These are phyloP conservation scores for Stercorarius parasiticus DNA, from an alignment of 2,113 vertebrate genomes.

Conservation along the genomic window DNA sequence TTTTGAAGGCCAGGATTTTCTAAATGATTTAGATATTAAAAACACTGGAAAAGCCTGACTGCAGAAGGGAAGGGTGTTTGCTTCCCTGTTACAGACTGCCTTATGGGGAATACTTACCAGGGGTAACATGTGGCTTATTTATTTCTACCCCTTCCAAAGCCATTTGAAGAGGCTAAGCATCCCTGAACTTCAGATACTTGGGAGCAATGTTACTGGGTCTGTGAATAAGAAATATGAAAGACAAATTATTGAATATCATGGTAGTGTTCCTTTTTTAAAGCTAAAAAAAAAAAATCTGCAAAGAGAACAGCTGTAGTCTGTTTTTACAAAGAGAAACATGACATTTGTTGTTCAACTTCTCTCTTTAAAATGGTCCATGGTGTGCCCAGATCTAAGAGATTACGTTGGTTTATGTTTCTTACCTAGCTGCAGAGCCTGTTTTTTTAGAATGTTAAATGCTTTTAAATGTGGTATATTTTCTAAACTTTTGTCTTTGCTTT, in stretches of 20 bases:
- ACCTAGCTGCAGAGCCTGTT: neutral
- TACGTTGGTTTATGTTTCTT: conserved; percentile 32
- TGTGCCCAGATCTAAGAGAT: conserved; percentile 52
- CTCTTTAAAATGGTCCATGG: conserved; percentile 8
- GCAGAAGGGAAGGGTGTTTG: neutral
- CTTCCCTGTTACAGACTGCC: neutral
- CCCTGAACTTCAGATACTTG: neutral
- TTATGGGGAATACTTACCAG: neutral
- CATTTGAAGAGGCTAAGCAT: neutral
- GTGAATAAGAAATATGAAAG: neutral
- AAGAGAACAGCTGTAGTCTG: conserved; percentile 42
- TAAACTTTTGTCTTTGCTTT: neutral
- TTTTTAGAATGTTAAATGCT: neutral
- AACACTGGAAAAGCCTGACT: neutral
- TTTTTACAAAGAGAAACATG: conserved; percentile 52
- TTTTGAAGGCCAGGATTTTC: neutral
- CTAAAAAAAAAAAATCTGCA: neutral
- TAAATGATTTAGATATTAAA: neutral
- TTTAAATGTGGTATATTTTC: neutral
- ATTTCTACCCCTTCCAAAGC: neutral
- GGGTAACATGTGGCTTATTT: neutral
- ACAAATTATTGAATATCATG: neutral
- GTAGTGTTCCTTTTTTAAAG: neutral
- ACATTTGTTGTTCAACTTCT: conserved; percentile 34
- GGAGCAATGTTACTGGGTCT: neutral